Evolutionary conservation across 2,797 vertebrate species (phyloP).

Genomic region (Trachops cirrhosus): DNA sequence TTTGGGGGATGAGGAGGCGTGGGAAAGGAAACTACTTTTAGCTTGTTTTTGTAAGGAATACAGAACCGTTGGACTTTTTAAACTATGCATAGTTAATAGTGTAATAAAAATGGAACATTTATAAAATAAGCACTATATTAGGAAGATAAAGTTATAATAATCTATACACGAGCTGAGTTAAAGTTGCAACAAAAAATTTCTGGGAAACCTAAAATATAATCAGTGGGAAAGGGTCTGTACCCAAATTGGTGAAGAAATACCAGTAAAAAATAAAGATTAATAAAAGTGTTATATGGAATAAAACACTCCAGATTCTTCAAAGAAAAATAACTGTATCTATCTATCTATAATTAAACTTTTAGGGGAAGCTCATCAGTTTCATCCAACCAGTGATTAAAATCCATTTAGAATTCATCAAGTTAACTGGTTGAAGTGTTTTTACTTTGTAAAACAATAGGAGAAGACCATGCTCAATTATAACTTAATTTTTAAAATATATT

Average conservation of each 20-base stretch:
- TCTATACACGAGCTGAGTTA: not conserved
- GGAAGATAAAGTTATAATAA: not conserved
- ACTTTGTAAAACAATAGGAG: slow-evolving; percentile 9
- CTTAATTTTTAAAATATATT: not conserved
- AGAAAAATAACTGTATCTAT: not conserved
- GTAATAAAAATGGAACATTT: not conserved
- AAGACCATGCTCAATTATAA: not conserved
- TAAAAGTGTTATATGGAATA: not conserved
- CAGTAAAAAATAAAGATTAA: not conserved
- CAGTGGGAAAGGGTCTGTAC: not conserved
- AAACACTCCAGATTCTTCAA: not conserved
- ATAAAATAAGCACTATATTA: not conserved
- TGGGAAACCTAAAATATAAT: not conserved
- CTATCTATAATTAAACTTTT: not conserved
- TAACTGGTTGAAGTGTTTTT: not conserved
- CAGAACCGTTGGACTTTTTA: not conserved
- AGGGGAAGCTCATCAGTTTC: not conserved
- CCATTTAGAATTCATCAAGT: not conserved
- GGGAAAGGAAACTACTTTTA: not conserved
- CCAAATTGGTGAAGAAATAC: not conserved
- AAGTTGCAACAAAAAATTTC: not conserved
- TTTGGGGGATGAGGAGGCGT: not conserved
- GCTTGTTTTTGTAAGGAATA: not conserved
- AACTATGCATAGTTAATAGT: not conserved
- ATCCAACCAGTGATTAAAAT: not conserved